A percentile compares a stretch with the other conserved stretches of the same genome.
phyloP scores from a whole-genome alignment of 2,113 vertebrate genomes.

The Verasper variegatus region DNA sequence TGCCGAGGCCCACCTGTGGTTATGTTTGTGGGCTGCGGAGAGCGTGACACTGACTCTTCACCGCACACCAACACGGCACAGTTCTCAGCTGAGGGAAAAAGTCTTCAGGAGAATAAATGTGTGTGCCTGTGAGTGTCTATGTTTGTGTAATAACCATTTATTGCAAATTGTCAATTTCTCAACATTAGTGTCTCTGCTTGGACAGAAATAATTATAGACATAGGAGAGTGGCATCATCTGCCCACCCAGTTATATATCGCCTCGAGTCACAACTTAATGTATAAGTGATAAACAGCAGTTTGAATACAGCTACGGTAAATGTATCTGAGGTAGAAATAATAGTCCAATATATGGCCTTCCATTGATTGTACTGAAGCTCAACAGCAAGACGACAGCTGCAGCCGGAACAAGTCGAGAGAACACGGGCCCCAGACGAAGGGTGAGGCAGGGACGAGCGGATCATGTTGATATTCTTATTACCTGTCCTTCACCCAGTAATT shows the following conservation, averaged over 20 bases:
- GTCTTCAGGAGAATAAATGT: background rate
- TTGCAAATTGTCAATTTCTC: background rate
- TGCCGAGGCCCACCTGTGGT: background rate
- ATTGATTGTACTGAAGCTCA: slow-evolving; percentile 5
- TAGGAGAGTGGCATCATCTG: background rate
- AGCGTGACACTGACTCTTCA: background rate
- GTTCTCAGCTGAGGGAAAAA: background rate
- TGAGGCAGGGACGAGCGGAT: slow-evolving; percentile 4
- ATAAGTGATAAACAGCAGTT: too few species aligned
- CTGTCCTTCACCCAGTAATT: slow-evolving; percentile 17
- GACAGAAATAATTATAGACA: background rate
- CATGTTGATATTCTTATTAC: slow-evolving; percentile 11
- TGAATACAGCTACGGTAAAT: too few species aligned
- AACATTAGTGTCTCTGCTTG: background rate
- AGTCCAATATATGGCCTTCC: background rate
- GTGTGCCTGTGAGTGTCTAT: too few species aligned
- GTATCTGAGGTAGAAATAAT: too few species aligned
- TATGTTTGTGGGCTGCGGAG: background rate
- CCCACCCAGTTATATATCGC: background rate
- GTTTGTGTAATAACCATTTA: background rate
- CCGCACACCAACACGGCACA: background rate
- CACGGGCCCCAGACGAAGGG: slow-evolving; percentile 4
- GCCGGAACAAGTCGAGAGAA: background rate
- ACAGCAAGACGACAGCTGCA: background rate
- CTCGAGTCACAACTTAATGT: too few species aligned